These are phyloP conservation scores for Daktulosphaira vitifoliae DNA, from an alignment of 1,140 invertebrate genomes.

Conservation along the genomic window DNA sequence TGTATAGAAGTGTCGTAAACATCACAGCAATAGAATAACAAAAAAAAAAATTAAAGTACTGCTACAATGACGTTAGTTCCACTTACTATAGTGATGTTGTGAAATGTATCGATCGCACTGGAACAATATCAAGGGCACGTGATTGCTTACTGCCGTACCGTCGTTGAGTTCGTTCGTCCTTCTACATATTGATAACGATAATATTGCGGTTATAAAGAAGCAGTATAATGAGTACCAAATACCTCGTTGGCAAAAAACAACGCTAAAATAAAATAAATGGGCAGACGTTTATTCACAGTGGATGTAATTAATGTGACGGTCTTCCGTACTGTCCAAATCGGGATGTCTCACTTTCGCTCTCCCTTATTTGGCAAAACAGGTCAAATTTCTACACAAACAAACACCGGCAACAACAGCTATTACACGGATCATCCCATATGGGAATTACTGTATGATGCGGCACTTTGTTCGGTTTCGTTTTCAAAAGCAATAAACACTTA, in stretches of 20 bases:
- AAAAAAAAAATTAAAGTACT: too few relatives aligned
- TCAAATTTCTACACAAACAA: slow-evolving; percentile 3
- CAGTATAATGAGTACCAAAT: too few relatives aligned
- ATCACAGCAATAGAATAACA: too few relatives aligned
- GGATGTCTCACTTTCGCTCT: slow-evolving; percentile 22
- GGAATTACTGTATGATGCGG: too few relatives aligned
- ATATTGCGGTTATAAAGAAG: too few relatives aligned
- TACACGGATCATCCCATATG: not conserved
- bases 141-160: not conserved
- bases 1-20: too few relatives aligned
- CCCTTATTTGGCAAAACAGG: slow-evolving; percentile 25
- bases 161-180: not conserved
- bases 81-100: slow-evolving; percentile 5
- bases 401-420: not conserved
- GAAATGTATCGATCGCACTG: not conserved
- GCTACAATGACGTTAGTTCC: slow-evolving; percentile 22
- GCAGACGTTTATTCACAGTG: too few relatives aligned
- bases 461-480: too few relatives aligned
- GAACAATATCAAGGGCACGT: slow-evolving; percentile 24
- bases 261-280: too few relatives aligned
- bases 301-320: not conserved
- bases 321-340: slow-evolving; percentile 24
- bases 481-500: not conserved
- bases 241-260: too few relatives aligned
- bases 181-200: not conserved